A percentile compares a stretch with the other conserved stretches of the same genome.
Evolutionary conservation across 2,113 vertebrate species (phyloP).

Genomic region (Leptocoma aspasia): DNA sequence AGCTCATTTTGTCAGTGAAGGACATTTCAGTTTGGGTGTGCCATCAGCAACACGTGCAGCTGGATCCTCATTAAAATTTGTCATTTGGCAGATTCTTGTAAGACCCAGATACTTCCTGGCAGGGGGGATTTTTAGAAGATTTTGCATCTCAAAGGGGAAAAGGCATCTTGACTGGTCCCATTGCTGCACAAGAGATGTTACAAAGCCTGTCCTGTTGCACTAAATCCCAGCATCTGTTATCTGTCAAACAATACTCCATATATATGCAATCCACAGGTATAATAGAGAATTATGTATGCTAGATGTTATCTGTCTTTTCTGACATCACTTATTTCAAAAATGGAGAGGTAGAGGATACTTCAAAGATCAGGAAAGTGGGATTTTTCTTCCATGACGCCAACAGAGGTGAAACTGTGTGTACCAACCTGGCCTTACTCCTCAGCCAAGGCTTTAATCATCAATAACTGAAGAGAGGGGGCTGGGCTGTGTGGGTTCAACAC

Average conservation of each 20-base stretch:
- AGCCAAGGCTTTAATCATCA: neutral
- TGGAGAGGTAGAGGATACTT: neutral
- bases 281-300: neutral
- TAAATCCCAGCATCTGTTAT: neutral
- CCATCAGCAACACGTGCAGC: neutral
- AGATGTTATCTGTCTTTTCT: neutral
- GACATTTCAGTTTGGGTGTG: neutral
- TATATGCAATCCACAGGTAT: neutral
- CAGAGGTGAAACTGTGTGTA: neutral
- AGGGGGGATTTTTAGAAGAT: neutral
- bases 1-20: neutral
- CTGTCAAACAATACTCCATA: neutral
- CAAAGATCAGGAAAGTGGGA: fast-evolving
- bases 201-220: neutral
- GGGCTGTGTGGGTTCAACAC: neutral
- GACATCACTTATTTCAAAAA: neutral
- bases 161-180: neutral
- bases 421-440: neutral
- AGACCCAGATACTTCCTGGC: neutral
- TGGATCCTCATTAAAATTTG: neutral
- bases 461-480: neutral
- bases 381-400: fast-evolving
- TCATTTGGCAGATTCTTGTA: neutral
- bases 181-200: neutral
- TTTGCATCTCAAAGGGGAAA: neutral